Base-by-base conservation (phyloP, 2,113 vertebrate genomes). In the Anolis carolinensis region DNA sequence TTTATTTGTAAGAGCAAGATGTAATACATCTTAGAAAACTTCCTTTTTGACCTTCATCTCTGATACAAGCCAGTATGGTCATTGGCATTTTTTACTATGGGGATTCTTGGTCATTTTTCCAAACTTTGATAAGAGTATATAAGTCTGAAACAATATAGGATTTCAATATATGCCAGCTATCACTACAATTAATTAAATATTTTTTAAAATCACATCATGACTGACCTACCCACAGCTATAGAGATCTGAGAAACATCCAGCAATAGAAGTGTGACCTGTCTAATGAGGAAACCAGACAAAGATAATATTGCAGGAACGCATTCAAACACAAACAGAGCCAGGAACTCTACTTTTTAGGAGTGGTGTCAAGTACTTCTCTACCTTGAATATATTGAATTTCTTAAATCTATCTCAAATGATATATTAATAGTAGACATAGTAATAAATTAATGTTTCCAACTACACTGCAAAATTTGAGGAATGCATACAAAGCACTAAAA, bases 271-370 rank as follows among this genome's bases (percentile, higher is more conserved):
- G 23, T 30, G 27, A 72, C 34, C 65, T 78, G 25, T 55, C 67
- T 79, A 63, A 32, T 0, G 0, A 5, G 4, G 0, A 8, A 3
- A 0, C 36, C n/a, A 65, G 1, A 48, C 23, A 0, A 0, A 0
- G 0, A 1, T 4, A 67, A 48, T 78, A 9, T 30, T 32, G 48
- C 25, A 85, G 14, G 2, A 1, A 25, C 50, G 7, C 36, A n/a
- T 74, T 50, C 27, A 81, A 27, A 75, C 0, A 0, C 1, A 34
- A 75, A 70, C 63, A 3, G 0, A 16, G 78, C 0, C 1, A 52
- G 71, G 36, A 85, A 30, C 5, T 4, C 48, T 27, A 34, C 27
- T 59, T 84, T 52, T 52, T 16, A 68, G 7, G 81, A 32, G 52
- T 77, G 48, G 21, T 48, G 32, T 48, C 1, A 0, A 0, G 16